Base-by-base conservation (phyloP, 2,797 vertebrate genomes). In the Aeoliscus strigatus region DNA sequence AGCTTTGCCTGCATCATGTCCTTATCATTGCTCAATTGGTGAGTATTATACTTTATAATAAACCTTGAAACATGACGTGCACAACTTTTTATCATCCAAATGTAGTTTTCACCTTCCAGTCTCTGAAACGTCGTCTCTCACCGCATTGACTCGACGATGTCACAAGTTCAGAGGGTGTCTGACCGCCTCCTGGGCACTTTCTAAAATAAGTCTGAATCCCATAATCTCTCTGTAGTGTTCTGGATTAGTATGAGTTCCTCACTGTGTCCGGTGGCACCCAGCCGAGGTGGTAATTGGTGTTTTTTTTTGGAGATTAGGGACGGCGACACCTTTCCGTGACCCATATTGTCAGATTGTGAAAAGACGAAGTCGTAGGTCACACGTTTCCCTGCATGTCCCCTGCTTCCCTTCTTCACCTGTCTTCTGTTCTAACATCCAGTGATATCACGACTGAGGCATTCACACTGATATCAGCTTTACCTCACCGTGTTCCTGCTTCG, bases 1-100 rank as follows among this genome's bases (percentile, higher is more conserved):
- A 98, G 42, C 85, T 99, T 32, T 96, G 93, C 46, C 87, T 92
- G n/a, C 92, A 96, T 66, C 94, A 99, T 1, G 80, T 91, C 17
- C 40, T 72, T 33, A 59, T 97, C n/a, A 72, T 91, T 9, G 90
- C 92, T 73, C 80, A 89, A 26, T 71, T 99, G 89, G 96, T 99
- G 77, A 86, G 94, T 88, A 23, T n/a, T n/a, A n/a, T n/a, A n/a
- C n/a, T n/a, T n/a, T n/a, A n/a, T n/a, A n/a, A n/a, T n/a, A n/a
- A n/a, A n/a, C n/a, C n/a, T n/a, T n/a, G n/a, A n/a, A n/a, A n/a
- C n/a, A n/a, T n/a, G n/a, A n/a, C n/a, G n/a, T n/a, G n/a, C n/a
- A n/a, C n/a, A n/a, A n/a, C n/a, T n/a, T n/a, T n/a, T n/a, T n/a
- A n/a, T n/a, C n/a, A n/a, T n/a, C n/a, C n/a, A n/a, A n/a, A n/a